Evolutionary conservation across 2,888 invertebrate genomes (phyloP), one percentile per base, ranked within the genome.

Genomic region (Himalopsyche tibetana): DNA sequence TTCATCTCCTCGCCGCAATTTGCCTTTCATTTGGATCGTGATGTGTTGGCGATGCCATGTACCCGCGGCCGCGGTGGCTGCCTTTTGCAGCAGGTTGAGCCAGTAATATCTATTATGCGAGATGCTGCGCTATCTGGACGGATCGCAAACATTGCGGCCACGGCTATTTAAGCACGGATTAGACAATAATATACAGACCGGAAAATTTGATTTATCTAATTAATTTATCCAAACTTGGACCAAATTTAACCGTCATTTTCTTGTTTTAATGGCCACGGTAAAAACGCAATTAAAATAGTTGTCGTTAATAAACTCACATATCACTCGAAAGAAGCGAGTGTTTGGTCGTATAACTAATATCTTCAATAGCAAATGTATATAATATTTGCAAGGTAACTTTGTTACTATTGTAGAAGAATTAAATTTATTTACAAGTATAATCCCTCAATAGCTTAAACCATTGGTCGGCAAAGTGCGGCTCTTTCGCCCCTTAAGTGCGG

Each of bases 1-100:
- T 63, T 28, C 63, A 63, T 63, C 63, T 63, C 63, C 8, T 63
- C 63, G 63, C 28, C 63, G 63, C 63, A 63, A 63, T 63, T 63
- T 63, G 63, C 63, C 63, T 63, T 63, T 63, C 63, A 63, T 63
- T 63, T 63, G 63, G 63, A 63, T 63, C 63, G 63, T 63, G 63
- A 63, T 63, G 63, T 63, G 63, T 63, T 63, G 63, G 63, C 63
- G 63, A 63, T 51, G 51, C 51, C 15, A 51, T 51, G 63, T 19
- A 28, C 28, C 63, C 11, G 63, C 63, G 63, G 63, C 63, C 63
- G 63, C 63, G 63, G 63, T 19, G 63, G 63, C 63, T 63, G 63
- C 28, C 63, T 63, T 28, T 63, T 11, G 63, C 19, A 63, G 63
- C 63, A 63, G 63, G 63, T 63, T 63, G 19, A n/a, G 63, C 63